These are phyloP conservation scores for Enteromius treurensis DNA, from an alignment of 2,797 vertebrate genomes.

Conservation along the genomic window DNA sequence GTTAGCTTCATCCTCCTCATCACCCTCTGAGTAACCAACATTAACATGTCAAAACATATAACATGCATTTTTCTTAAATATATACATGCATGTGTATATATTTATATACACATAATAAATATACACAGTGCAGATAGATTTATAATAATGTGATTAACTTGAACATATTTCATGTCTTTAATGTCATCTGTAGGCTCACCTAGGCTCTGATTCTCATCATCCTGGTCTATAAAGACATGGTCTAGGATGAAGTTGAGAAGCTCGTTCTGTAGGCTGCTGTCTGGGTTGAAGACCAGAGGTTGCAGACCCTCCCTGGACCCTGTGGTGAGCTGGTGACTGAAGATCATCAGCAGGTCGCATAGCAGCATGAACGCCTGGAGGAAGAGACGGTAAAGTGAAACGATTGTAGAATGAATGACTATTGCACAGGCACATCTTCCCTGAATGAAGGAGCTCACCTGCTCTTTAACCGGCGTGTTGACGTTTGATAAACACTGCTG, in stretches of 20 bases:
- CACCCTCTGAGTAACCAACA: conserved; percentile 80
- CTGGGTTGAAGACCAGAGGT: conserved; percentile 96
- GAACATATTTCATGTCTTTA: background rate
- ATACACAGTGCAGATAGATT: too few relatives aligned
- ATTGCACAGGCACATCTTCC: background rate
- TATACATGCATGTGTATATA: too few relatives aligned
- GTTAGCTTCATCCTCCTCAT: conserved; percentile 99
- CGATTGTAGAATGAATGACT: background rate
- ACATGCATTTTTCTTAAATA: too few relatives aligned
- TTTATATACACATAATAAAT: too few relatives aligned
- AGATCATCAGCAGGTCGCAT: conserved; percentile 99
- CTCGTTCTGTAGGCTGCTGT: conserved; percentile 93
- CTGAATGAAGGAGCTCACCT: conserved; percentile 78
- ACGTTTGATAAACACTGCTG: conserved; percentile 98
- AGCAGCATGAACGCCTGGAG: conserved; percentile 96
- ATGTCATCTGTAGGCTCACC: conserved; percentile 75
- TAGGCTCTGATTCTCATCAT: conserved; percentile 99
- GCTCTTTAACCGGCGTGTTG: conserved; percentile 97
- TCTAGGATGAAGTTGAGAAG: conserved; percentile 97
- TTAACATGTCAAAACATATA: background rate
- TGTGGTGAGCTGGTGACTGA: conserved; percentile 94
- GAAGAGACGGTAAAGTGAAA: background rate
- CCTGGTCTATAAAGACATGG: conserved; percentile 98
- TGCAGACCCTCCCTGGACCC: conserved; percentile 93
- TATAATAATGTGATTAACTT: too few relatives aligned